phyloP scores from a whole-genome alignment of 2,888 invertebrate species.

The Caenorhabditis angaria region DNA sequence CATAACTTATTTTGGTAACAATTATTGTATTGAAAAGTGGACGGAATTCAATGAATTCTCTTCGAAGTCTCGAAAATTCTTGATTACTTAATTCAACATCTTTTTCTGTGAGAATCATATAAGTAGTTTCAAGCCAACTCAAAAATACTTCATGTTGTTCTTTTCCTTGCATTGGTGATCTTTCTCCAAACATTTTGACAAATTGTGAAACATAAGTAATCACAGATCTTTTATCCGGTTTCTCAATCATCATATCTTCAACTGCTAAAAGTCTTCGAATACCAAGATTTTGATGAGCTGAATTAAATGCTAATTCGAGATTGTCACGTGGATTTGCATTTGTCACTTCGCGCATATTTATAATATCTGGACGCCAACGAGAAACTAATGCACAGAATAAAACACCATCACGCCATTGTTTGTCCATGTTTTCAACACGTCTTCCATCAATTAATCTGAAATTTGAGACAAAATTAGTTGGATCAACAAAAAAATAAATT shows the following conservation, averaged over 20 bases:
- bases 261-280: conserved; percentile 62
- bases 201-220: conserved; percentile 72
- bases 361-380: conserved; percentile 68
- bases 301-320: conserved; percentile 68
- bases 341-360: conserved; percentile 65
- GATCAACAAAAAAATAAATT: conserved; percentile 1
- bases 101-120: conserved; percentile 27
- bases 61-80: conserved; percentile 57
- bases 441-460: conserved; percentile 37
- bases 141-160: conserved; percentile 51
- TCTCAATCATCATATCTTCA: conserved; percentile 68
- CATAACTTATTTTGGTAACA: conserved; percentile 56
- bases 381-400: conserved; percentile 70
- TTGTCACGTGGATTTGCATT: conserved; percentile 63
- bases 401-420: conserved; percentile 70
- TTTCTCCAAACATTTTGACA: conserved; percentile 58
- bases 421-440: conserved; percentile 69
- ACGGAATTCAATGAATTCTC: conserved; percentile 64
- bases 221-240: conserved; percentile 71
- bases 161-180: conserved; percentile 46
- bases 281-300: conserved; percentile 68
- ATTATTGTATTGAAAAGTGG: conserved; percentile 59
- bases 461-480: neutral
- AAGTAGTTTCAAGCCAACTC: conserved; percentile 53
- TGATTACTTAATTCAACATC: conserved; percentile 18